Evolutionary conservation across 1,140 invertebrate genomes (phyloP), one percentile per base, ranked within the genome.

Genomic region (Matsumurasca onukii): DNA sequence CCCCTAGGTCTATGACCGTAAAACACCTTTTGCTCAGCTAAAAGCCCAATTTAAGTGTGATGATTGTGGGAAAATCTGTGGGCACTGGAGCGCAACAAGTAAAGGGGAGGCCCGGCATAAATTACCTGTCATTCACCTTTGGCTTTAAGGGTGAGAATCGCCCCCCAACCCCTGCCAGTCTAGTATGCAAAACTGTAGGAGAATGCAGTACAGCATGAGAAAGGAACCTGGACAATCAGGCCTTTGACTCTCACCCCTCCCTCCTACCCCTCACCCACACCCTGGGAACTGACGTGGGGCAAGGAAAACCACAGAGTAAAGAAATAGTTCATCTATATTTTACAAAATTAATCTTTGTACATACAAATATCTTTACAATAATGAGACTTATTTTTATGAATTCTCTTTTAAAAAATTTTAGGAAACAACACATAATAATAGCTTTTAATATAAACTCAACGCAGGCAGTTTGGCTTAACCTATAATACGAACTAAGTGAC

Each of bases 241-340:
- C 34, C 34, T 39, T 17, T 39, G 15, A 59, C 55, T 59, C 55
- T 3, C 55, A 25, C 24, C 15, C 55, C 55, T 52, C 22, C 22
- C 9, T n/a, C 9, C n/a, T 20, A 52, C 22, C 12, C 49, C 12
- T 24, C 22, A 3, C 49, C 5, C 49, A 52, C 22, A 2, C 22
- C 55, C 25, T 59, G 22, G 55, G 55, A 59, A 27, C 5, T 59
- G 15, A 5, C 24, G 5, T 27, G n/a, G n/a, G n/a, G n/a, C 30
- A 59, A 59, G 30, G 30, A 27, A 27, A 59, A 59, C 25, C 55
- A 59, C 55, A 27, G 2, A 9, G 15, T 59, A 59, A 59, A 59
- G 55, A 59, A 59, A 59, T 59, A 59, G 30, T 59, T 59, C 34
- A 59, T 59, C 55, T 59, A 59, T 59, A 59, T 59, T 59, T 59